Conservation (phyloP, 2,797 vertebrate species). For the Melanotaenia boesemani region DNA sequence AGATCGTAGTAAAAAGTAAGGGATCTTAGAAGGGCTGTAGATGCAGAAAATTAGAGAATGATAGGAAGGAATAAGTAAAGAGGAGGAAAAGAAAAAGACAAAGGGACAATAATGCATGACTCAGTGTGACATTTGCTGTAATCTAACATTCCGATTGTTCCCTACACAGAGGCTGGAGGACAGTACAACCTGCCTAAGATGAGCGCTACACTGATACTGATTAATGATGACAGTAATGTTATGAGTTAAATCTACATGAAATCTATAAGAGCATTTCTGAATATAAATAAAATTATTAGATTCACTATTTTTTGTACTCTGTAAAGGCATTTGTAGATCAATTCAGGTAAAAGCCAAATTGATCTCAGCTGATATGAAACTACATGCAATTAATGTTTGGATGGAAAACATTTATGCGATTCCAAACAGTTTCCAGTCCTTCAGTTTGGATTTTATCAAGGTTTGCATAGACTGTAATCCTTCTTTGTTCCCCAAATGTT, state of each 20-base stretch:
- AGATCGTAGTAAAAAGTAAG: not conserved
- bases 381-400: conserved; percentile 12
- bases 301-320: conserved; percentile 1
- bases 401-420: conserved; percentile 28
- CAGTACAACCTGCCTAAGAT: conserved; percentile 9
- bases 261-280: conserved; percentile 17
- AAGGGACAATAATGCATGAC: not conserved
- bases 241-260: conserved; percentile 15
- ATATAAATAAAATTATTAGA: conserved; percentile 22
- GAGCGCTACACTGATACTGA: conserved; percentile 10
- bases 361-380: conserved; percentile 39
- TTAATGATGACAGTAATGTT: conserved; percentile 28
- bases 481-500: not conserved
- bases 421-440: conserved; percentile 16
- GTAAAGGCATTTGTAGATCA: not conserved
- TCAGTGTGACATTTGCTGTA: conserved; percentile 26
- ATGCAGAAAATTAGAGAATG: conserved; percentile 4
- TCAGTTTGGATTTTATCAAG: conserved; percentile 33
- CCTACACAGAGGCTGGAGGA: not conserved
- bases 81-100: not conserved
- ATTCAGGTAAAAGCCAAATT: conserved; percentile 52
- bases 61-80: not conserved
- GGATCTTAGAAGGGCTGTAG: not conserved
- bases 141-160: conserved; percentile 4
- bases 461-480: conserved; percentile 9